These are phyloP conservation scores for Enteromius thamalakanensis DNA, from an alignment of 2,797 vertebrate genomes.

Conservation along the genomic window DNA sequence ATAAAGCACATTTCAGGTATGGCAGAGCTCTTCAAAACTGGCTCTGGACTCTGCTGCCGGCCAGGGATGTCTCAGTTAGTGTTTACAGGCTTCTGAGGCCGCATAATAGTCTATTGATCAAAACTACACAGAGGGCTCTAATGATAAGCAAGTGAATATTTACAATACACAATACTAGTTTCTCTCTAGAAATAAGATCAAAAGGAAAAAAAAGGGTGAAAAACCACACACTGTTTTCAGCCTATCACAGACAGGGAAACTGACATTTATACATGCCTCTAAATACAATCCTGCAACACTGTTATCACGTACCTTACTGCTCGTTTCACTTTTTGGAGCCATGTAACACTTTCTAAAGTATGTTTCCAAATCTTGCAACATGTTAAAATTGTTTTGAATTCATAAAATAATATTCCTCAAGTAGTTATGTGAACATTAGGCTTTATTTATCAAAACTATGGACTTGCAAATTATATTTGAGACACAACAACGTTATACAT, in stretches of 20 bases:
- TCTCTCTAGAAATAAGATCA: background rate
- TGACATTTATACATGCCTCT: no score
- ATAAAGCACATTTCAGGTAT: background rate
- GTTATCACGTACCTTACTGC: no score
- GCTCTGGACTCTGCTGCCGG: background rate
- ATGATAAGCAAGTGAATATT: slow-evolving; percentile 1
- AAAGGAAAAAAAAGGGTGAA: background rate
- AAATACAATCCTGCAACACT: no score
- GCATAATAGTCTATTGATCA: background rate
- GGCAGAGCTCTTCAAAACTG: background rate
- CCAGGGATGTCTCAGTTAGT: background rate
- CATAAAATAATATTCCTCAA: no score
- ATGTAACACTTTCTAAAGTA: no score
- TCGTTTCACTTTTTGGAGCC: no score
- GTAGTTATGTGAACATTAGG: no score
- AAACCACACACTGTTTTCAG: background rate
- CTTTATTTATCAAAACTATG: no score
- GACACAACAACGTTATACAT: no score
- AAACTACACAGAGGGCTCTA: background rate
- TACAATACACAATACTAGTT: background rate
- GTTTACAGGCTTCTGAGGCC: background rate
- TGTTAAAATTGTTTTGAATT: no score
- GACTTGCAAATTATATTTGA: no score
- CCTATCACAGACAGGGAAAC: background rate
- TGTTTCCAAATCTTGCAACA: no score